phyloP scores from a whole-genome alignment of 2,888 invertebrate genomes.

The Odontocolon sp. region DNA sequence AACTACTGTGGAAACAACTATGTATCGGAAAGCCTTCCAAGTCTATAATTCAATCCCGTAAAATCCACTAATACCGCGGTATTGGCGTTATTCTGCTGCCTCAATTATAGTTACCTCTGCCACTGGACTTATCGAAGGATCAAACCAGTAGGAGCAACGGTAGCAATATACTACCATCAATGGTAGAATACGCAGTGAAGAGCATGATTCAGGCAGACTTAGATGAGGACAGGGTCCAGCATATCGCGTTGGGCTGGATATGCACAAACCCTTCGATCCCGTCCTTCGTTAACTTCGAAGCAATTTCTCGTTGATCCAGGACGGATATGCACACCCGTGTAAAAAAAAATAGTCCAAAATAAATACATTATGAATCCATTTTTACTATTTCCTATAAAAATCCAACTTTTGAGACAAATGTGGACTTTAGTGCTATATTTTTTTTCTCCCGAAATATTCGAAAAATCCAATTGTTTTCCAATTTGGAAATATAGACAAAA shows the following conservation, averaged over 20 bases:
- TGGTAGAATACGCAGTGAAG: slow-evolving; percentile 27
- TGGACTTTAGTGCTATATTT: too few species aligned
- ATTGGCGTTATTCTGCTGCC: slow-evolving; percentile 25
- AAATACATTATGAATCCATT: not conserved
- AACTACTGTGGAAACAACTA: slow-evolving; percentile 10
- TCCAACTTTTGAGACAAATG: too few species aligned
- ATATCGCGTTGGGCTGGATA: slow-evolving; percentile 16
- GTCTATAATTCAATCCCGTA: slow-evolving; percentile 60
- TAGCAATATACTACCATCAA: slow-evolving; percentile 22
- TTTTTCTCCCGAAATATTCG: too few species aligned
- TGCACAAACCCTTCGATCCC: too few species aligned
- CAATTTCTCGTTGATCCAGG: slow-evolving; percentile 3
- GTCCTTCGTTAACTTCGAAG: slow-evolving; percentile 9
- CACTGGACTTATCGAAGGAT: slow-evolving; percentile 30
- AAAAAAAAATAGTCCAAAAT: too few species aligned
- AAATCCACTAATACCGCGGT: slow-evolving; percentile 55
- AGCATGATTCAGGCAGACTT: slow-evolving; percentile 35
- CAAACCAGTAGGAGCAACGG: slow-evolving; percentile 18
- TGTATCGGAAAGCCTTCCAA: slow-evolving; percentile 22
- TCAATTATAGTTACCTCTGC: slow-evolving; percentile 30
- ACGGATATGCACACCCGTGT: not conserved
- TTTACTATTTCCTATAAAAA: too few species aligned
- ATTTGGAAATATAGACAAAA: too few species aligned
- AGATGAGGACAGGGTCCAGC: slow-evolving; percentile 6
- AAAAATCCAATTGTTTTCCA: too few species aligned